A percentile compares a stretch with the other conserved stretches of the same genome.
Evolutionary conservation across 2,888 invertebrate species (phyloP).

Genomic region (Minunthozetes semirufus): DNA sequence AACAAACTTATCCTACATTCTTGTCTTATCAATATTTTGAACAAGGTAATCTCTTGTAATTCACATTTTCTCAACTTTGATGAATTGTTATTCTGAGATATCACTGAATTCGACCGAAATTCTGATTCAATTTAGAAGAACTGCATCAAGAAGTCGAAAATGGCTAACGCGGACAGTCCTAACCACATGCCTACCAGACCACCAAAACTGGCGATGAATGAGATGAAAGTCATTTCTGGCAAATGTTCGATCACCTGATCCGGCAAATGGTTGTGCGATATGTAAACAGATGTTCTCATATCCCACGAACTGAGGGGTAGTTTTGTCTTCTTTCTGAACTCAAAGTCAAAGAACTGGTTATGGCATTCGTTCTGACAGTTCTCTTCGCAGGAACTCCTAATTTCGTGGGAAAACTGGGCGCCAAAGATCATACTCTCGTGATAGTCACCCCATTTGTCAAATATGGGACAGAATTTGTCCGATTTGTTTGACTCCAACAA

Average conservation of each 20-base stretch:
- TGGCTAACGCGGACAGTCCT: background rate
- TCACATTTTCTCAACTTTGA: too few species aligned
- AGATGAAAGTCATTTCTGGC: slow-evolving; percentile 11
- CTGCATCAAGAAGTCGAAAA: background rate
- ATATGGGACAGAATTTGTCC: slow-evolving; percentile 16
- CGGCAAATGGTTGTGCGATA: slow-evolving; percentile 13
- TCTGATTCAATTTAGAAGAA: background rate
- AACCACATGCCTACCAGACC: slow-evolving; percentile 7
- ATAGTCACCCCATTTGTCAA: slow-evolving; percentile 15
- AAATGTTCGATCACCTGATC: slow-evolving; percentile 23
- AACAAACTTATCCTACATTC: too few species aligned
- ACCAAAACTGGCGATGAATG: background rate
- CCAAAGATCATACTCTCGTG: background rate
- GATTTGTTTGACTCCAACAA: background rate
- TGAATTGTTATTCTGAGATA: too few species aligned
- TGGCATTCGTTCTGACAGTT: slow-evolving; percentile 19
- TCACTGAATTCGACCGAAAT: too few species aligned
- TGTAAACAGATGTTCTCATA: background rate
- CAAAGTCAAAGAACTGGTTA: slow-evolving; percentile 21
- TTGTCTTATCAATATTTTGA: too few species aligned
- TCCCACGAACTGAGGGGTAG: slow-evolving; percentile 3
- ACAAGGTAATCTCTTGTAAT: too few species aligned
- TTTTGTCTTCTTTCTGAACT: slow-evolving; percentile 5
- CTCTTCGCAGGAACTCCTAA: background rate
- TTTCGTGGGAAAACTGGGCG: background rate